Base-by-base conservation (phyloP, 2,797 vertebrate species). In the Schizopygopsis malacanthus region DNA sequence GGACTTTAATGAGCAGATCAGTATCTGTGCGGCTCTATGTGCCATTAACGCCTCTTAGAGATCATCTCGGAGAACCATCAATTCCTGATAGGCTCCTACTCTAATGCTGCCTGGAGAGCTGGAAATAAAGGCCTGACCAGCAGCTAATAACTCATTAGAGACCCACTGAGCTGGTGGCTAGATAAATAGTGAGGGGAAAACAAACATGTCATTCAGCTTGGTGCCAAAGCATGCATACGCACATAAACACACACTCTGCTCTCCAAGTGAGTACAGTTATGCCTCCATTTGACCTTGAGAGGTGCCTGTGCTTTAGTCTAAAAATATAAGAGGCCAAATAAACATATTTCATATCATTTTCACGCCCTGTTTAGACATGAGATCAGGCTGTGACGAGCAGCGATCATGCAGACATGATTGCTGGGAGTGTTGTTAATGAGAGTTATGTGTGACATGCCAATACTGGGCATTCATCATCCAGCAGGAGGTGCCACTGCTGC, bases 131-230 rank as follows among this genome's bases (percentile, higher is more conserved):
- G 82, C 56, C 83, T 87, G 75, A 86, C 45, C 82, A 84, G 69
- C 69, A 54, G 70, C 82, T 85, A 89, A 87, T 89, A 87, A 83
- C 67, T 87, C 77, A 90, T 88, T 85, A 81, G n/a, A 54, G 72
- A 70, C 43, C 82, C 67, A 75, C 77, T 71, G 83, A 80, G 86
- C 47, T 77, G 50, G 63, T 76, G 77, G 72, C 80, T 61, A 79
- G 70, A 84, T 45, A 70, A 87, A 84, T 69, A 75, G 50, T 33
- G 56, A 79, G 76, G n/a, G 75, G 47, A 75, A 83, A 87, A 83
- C 77, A 67, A 76, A 78, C 61, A 59, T 85, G 83, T 41, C 45
- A 25, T 85, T 71, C 72, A 83, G 78, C 71, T 52, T 25, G 54
- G 71, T 82, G 47, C 69, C 28, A 65, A 83, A 73, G 50, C 52